Base-by-base conservation (phyloP, 2,888 invertebrate genomes). In the Parnassius smintheus region DNA sequence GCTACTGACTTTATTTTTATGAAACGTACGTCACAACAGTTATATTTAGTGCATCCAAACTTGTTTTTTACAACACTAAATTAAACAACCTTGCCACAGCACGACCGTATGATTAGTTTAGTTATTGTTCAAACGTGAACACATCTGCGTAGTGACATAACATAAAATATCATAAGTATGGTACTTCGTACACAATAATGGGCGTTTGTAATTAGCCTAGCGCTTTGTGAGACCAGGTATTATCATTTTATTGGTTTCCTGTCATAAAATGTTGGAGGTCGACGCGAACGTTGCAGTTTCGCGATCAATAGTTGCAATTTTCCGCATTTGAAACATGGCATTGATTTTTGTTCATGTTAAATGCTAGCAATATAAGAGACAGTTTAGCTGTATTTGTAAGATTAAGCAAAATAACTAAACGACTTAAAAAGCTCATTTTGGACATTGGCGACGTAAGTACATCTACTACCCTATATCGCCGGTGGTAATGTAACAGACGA, bases 241-340 rank as follows among this genome's bases (percentile, higher is more conserved):
- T 82, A 88, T 86, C 80, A 79, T 85, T 88, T 88, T 87, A 88
- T 82, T 78, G 78, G 86, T 88, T 89, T 87, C 86, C 88, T 80
- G 88, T 86, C 86, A 82, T 89, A 88, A 89, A 90, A 80, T 77
- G 73, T 64, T 66, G 81, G 82, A 88, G 89, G 90, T 77, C 85
- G 72, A 65, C 58, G 70, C 72, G 81, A 82, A 83, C 83, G 83
- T 81, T 87, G 82, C 84, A 78, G 75, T 71, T 69, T 73, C 69
- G 74, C 79, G 74, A 77, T 82, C 79, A 74, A 82, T 82, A 77
- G 74, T 68, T 82, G 83, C 83, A 83, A 76, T 84, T 84, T 85
- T 83, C 81, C 81, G 81, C 71, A 63, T 76, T 68, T 65, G 70
- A 72, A 74, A 72, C 73, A 69, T 73, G 25, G 59, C 48, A 22